These are phyloP conservation scores for Cranoglanis bouderius DNA, from an alignment of 2,113 vertebrate species.

Conservation along the genomic window DNA sequence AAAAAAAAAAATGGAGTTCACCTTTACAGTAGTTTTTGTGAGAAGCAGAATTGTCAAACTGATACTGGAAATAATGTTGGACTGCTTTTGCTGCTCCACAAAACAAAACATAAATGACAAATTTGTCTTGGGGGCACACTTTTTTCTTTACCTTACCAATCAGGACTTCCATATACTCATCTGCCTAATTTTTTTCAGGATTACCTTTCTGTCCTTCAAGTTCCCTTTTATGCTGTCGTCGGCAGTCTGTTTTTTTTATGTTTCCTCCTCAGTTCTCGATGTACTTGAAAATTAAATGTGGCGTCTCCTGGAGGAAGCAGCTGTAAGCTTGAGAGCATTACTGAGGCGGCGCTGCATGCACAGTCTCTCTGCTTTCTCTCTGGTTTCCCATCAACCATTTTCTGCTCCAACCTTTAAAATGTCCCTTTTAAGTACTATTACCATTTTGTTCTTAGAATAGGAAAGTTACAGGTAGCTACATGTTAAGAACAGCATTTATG, in stretches of 20 bases:
- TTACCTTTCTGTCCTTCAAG: slow-evolving; percentile 4
- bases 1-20: no score
- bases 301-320: slow-evolving; percentile 38
- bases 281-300: slow-evolving; percentile 56
- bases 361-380: slow-evolving; percentile 29
- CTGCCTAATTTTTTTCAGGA: background rate
- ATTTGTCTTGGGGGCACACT: background rate
- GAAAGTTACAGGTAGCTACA: slow-evolving; percentile 24
- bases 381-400: background rate
- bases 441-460: slow-evolving; percentile 8
- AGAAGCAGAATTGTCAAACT: background rate
- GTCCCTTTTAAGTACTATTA: slow-evolving; percentile 24
- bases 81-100: background rate
- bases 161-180: background rate
- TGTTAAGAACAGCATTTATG: background rate
- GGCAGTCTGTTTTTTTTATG: slow-evolving; percentile 36
- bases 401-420: slow-evolving; percentile 7
- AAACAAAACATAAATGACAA: background rate
- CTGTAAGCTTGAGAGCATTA: slow-evolving; percentile 52
- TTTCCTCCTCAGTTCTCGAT: slow-evolving; percentile 13
- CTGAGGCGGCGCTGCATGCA: slow-evolving; percentile 37
- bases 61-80: background rate
- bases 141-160: background rate
- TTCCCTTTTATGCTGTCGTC: slow-evolving; percentile 26
- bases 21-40: background rate